Base-by-base conservation (phyloP, 2,797 vertebrate species). In the Eurystomus glaucurus region DNA sequence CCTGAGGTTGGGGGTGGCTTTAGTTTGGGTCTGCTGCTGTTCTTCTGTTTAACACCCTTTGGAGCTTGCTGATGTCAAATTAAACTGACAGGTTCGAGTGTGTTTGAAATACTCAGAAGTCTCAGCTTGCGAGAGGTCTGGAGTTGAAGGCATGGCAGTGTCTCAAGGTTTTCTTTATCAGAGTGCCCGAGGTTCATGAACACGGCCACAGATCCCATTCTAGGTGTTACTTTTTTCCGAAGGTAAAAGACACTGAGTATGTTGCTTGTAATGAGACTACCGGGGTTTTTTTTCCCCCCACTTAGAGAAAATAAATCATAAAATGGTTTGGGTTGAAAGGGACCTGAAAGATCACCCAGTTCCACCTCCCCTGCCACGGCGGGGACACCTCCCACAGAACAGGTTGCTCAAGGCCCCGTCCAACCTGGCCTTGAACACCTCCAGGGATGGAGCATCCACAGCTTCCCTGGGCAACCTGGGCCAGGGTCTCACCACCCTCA, bases 251-350 rank as follows among this genome's bases (percentile, higher is more conserved):
- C 18, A 21, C 21, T 39, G n/a, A 33, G 6, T 20, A 3, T 25
- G 8, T 54, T 61, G 16, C 17, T 64, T 85, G 43, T 13, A 41
- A n/a, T 35, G 26, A 41, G 33, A 7, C 22, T 26, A 31, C 33
- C 35, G 39, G 7, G 20, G 21, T n/a, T 39, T 9, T 26, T 54
- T 23, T 45, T 33, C 2, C 1, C 9, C 4, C 14, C 2, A 3
- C 11, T 48, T 62, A 17, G 9, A 39, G 25, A 46, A 86, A 39
- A 64, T 28, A 55, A 39, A 43, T 43, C 41, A 43, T 13, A 43
- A 6, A 43, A 15, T 43, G 41, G 41, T 43, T 43, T 43, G 41
- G 41, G 41, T 43, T 43, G 41, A 16, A 43, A 43, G 41, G 41
- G 41, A 43, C 41, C 41, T 43, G 14, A 14, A 43, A 43, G 41